phyloP scores from a whole-genome alignment of 2,888 invertebrate species.

The Tipula helvola region DNA sequence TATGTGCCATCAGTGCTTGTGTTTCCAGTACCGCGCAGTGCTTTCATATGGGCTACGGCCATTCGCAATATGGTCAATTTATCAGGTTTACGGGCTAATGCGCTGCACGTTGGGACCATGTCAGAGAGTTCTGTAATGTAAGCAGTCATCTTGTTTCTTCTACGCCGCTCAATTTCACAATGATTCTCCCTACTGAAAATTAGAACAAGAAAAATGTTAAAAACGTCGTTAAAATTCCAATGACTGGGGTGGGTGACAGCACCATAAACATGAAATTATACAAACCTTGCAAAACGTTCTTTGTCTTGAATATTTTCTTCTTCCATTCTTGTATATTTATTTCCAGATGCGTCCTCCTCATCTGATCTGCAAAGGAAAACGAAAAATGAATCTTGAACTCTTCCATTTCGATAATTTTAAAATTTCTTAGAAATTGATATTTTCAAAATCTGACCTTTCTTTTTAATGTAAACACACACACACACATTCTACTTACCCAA shows the following conservation, averaged over 20 bases:
- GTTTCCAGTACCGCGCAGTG: constrained; percentile 93
- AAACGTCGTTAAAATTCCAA: background rate
- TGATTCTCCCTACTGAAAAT: constrained; percentile 85
- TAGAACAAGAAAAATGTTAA: background rate
- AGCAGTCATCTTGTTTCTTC: constrained; percentile 99
- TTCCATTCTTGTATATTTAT: constrained; percentile 48
- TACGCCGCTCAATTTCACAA: constrained; percentile 95
- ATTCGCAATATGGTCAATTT: constrained; percentile 97
- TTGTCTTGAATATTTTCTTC: constrained; percentile 93
- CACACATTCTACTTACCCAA: constrained; percentile 18
- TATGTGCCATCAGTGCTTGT: constrained; percentile 94
- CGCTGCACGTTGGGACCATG: constrained; percentile 99
- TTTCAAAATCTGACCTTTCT: background rate
- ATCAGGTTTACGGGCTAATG: constrained; percentile 95
- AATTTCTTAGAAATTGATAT: background rate
- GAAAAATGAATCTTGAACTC: background rate
- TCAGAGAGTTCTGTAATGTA: constrained; percentile 99
- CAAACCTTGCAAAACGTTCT: constrained; percentile 86
- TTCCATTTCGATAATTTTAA: background rate
- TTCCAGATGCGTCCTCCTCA: constrained; percentile 23
- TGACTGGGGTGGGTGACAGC: background rate
- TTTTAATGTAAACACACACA: background rate
- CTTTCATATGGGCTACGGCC: constrained; percentile 99
- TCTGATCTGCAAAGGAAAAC: constrained; percentile 19
- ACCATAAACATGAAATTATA: constrained; percentile 25